These are phyloP conservation scores for Pteropus alecto DNA, from an alignment of 2,113 vertebrate species.

Conservation along the genomic window DNA sequence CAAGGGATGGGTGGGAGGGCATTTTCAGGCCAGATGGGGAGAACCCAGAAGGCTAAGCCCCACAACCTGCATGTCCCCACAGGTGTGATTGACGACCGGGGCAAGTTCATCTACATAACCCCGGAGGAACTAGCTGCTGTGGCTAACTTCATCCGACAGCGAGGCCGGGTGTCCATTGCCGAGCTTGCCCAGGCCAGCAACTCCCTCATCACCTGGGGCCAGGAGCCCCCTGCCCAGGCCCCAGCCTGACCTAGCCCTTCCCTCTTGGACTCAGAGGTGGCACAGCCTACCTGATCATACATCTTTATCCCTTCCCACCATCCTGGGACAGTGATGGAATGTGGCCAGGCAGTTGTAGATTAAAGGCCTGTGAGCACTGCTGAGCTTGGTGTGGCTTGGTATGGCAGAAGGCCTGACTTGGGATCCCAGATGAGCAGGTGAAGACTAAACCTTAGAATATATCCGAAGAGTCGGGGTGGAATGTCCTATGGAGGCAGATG, in stretches of 20 bases:
- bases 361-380: conserved; percentile 56
- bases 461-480: neutral
- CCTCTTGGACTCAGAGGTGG: conserved; percentile 41
- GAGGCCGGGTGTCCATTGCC: conserved; percentile 93
- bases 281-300: neutral
- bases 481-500: neutral
- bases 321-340: neutral
- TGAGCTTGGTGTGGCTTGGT: conserved; percentile 61
- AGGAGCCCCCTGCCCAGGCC: conserved; percentile 61
- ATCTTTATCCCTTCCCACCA: neutral
- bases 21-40: neutral
- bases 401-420: conserved; percentile 14
- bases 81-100: conserved; percentile 98
- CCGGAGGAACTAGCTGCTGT: conserved; percentile 91
- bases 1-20: neutral
- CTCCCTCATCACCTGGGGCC: conserved; percentile 92
- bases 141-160: conserved; percentile 91
- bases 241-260: conserved; percentile 32
- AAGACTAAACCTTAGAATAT: neutral
- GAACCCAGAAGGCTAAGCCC: neutral
- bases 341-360: conserved; percentile 22
- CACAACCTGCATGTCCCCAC: conserved; percentile 16
- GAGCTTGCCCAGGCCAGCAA: conserved; percentile 96
- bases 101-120: conserved; percentile 98
- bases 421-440: neutral